A percentile compares a stretch with the other conserved stretches of the same genome.
Evolutionary conservation across 2,888 invertebrate species (phyloP).

Genomic region (Drosophila peninsularis): DNA sequence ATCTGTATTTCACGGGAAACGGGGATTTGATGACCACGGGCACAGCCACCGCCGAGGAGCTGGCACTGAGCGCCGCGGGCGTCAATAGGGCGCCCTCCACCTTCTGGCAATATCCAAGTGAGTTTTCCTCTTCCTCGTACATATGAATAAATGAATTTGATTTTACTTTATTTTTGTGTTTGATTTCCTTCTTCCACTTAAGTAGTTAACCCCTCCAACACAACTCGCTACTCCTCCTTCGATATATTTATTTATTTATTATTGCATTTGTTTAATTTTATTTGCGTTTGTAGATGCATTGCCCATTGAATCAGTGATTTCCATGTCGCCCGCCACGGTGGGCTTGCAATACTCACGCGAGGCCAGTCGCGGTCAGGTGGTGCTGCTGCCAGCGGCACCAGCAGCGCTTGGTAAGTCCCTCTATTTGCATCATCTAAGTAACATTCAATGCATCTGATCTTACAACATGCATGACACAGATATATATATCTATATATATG

Average conservation of each 20-base stretch:
- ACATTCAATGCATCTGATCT: constrained; percentile 11
- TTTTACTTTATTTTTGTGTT: not conserved
- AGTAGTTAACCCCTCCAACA: constrained; percentile 17
- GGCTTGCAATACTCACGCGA: constrained; percentile 95
- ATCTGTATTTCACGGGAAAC: constrained; percentile 82
- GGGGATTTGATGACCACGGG: constrained; percentile 81
- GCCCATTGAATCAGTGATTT: constrained; percentile 90
- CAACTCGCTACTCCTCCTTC: constrained; percentile 12
- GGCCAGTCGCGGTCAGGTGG: constrained; percentile 92
- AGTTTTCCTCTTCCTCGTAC: constrained; percentile 81
- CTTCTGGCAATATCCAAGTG: constrained; percentile 93
- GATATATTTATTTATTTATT: constrained; percentile 39
- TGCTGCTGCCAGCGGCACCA: constrained; percentile 91
- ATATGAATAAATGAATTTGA: not conserved
- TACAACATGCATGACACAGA: constrained; percentile 15
- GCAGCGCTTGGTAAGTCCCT: constrained; percentile 85
- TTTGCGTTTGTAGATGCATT: constrained; percentile 86
- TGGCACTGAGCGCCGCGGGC: constrained; percentile 76
- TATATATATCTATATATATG: not conserved
- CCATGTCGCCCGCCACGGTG: constrained; percentile 89
- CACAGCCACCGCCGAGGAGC: constrained; percentile 77
- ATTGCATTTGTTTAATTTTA: constrained; percentile 22
- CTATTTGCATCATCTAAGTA: constrained; percentile 17
- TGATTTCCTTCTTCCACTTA: not conserved
- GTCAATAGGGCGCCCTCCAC: constrained; percentile 84